Percentiles rank a stretch among this genome's conserved stretches.
These are phyloP conservation scores for Papilio polyxenes DNA, from an alignment of 1,140 invertebrate genomes.

Conservation along the genomic window DNA sequence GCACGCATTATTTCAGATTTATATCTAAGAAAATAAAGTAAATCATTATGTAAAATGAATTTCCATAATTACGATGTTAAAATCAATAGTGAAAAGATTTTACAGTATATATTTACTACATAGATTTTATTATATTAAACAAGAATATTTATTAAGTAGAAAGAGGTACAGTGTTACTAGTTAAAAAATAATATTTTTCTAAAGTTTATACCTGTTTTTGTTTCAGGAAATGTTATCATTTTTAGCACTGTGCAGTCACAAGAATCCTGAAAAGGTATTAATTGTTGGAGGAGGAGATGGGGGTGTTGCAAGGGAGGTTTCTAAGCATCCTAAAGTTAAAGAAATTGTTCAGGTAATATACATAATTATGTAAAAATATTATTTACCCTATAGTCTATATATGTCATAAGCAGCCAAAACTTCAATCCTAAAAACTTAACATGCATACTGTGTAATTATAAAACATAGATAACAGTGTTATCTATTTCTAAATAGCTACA, in stretches of 20 bases:
- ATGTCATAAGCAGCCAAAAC: too few relatives aligned
- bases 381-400: too few relatives aligned
- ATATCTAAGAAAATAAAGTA: too few relatives aligned
- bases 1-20: too few relatives aligned
- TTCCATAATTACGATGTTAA: too few relatives aligned
- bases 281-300: slow-evolving; percentile 99
- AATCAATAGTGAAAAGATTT: too few relatives aligned
- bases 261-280: slow-evolving; percentile 94
- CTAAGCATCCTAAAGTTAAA: slow-evolving; percentile 95
- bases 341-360: slow-evolving; percentile 86
- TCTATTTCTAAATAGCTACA: background rate
- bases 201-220: slow-evolving; percentile 34
- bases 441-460: background rate
- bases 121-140: too few relatives aligned
- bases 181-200: background rate
- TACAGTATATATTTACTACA: too few relatives aligned
- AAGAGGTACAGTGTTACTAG: too few relatives aligned
- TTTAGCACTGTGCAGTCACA: slow-evolving; percentile 94
- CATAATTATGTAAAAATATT: too few relatives aligned
- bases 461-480: slow-evolving; percentile 3
- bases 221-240: slow-evolving; percentile 96
- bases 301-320: slow-evolving; percentile 96
- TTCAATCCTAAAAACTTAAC: background rate
- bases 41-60: too few relatives aligned
- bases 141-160: too few relatives aligned